Conservation (phyloP, 2,888 invertebrate species). For the Myopa tessellatipennis region DNA sequence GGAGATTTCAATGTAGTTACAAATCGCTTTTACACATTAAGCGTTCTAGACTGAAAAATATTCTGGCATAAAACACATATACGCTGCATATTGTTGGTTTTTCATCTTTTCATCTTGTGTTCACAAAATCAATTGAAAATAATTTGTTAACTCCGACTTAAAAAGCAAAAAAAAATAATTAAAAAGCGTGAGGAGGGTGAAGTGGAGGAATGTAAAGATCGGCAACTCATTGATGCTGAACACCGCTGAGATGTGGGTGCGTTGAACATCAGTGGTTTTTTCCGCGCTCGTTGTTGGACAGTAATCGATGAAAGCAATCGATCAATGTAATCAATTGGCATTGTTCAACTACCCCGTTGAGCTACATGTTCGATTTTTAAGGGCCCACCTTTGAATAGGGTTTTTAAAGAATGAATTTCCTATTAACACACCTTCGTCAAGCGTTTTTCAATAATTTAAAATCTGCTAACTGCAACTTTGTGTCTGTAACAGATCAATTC, state of each 20-base stretch:
- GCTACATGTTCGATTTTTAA: background rate
- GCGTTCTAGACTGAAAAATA: conserved; percentile 54
- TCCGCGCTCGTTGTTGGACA: conserved; percentile 52
- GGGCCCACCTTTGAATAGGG: background rate
- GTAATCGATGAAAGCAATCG: conserved; percentile 67
- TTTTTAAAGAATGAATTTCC: background rate
- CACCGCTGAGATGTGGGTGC: conserved; percentile 27
- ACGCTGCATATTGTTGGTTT: conserved; percentile 15
- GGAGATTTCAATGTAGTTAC: conserved; percentile 55
- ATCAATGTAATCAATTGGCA: conserved; percentile 59
- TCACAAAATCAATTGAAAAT: conserved; percentile 65
- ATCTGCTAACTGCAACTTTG: no score
- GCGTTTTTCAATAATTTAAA: no score
- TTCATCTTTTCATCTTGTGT: conserved; percentile 42
- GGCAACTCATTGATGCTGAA: conserved; percentile 39
- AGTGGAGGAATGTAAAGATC: conserved; percentile 27
- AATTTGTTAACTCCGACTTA: conserved; percentile 63
- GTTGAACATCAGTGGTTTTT: conserved; percentile 26
- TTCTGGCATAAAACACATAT: background rate
- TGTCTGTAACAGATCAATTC: no score
- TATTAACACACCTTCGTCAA: no score
- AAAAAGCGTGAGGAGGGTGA: background rate
- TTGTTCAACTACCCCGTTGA: conserved; percentile 48
- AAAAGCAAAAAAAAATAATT: background rate
- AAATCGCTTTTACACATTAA: conserved; percentile 67